Conservation (phyloP, 2,113 vertebrate species). For the Pedionomus torquatus region DNA sequence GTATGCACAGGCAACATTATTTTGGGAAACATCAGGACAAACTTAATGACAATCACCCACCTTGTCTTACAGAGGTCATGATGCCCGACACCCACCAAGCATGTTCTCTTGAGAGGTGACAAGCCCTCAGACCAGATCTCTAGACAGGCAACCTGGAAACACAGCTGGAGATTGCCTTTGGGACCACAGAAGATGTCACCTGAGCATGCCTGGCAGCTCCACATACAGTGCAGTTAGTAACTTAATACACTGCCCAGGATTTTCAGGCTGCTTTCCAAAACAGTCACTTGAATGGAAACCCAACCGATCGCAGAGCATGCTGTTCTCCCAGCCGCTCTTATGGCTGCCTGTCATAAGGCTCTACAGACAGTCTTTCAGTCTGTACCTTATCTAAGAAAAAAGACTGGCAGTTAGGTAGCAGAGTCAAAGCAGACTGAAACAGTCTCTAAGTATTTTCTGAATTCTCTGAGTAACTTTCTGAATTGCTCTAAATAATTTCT, state of each 20-base stretch:
- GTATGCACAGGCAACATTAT: neutral
- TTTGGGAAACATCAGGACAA: neutral
- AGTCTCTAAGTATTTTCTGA: neutral
- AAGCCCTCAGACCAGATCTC: neutral
- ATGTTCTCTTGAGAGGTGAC: neutral
- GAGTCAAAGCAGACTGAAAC: neutral
- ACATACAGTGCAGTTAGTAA: neutral
- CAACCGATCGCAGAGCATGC: neutral
- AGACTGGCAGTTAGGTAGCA: neutral
- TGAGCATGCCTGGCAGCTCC: neutral
- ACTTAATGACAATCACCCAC: neutral
- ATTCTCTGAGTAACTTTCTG: too few species aligned
- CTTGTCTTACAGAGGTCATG: neutral
- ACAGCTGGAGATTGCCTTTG: neutral
- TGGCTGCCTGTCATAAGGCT: neutral
- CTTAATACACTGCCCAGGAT: neutral
- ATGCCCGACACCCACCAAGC: neutral
- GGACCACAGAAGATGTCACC: neutral
- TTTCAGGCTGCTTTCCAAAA: neutral
- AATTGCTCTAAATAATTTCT: too few species aligned
- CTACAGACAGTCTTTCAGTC: neutral
- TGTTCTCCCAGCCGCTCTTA: neutral
- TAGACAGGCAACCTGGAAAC: neutral
- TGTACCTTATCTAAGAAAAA: neutral
- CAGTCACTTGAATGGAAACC: rapidly evolving